Evolutionary conservation across 2,888 invertebrate genomes (phyloP), one percentile per base, ranked within the genome.

Genomic region (Malachius bipustulatus): DNA sequence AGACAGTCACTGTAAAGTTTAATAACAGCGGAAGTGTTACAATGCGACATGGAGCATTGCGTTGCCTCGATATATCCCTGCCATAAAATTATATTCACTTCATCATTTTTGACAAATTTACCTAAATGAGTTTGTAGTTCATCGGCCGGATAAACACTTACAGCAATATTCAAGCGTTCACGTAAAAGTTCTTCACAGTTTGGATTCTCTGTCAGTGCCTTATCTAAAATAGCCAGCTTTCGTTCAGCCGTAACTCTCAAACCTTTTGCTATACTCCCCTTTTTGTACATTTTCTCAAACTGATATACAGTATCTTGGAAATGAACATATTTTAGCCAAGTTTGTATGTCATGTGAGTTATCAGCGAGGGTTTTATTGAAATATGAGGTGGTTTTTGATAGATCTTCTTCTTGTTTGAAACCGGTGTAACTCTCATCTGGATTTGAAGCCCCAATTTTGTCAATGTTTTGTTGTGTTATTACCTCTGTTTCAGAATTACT

Each of bases 171-270:
- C 34, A 71, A 56, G 41, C 67, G 63, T 43, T 65, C 60, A 26
- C 66, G 53, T 26, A 75, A 58, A 13, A 80, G 56, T 33, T 55
- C 49, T 28, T 66, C 66, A 36, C 69, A 70, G 36, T 65, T 61
- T 2, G 66, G 60, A 60, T 77, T 77, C 28, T 64, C 60, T 15
- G 62, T 58, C 3, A 80, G 51, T 1, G 75, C 77, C 51, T 69
- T 70, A 35, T 77, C 73, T 4, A 77, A 54, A 29, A 75, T 73
- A 8, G 72, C 64, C 30, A 78, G 49, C 55, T 79, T 75, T 35
- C 72, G 68, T 50, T 76, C 69, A 12, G 59, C 62, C 36, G 55
- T 50, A n/a, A 61, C 63, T 37, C 59, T 47, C 30, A 55, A 51
- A 10, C 62, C 63, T 47, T 63, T 64, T 2, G 60, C 64, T 31